These are phyloP conservation scores for Lampris megalopsis DNA, from an alignment of 2,113 vertebrate species.

Conservation along the genomic window DNA sequence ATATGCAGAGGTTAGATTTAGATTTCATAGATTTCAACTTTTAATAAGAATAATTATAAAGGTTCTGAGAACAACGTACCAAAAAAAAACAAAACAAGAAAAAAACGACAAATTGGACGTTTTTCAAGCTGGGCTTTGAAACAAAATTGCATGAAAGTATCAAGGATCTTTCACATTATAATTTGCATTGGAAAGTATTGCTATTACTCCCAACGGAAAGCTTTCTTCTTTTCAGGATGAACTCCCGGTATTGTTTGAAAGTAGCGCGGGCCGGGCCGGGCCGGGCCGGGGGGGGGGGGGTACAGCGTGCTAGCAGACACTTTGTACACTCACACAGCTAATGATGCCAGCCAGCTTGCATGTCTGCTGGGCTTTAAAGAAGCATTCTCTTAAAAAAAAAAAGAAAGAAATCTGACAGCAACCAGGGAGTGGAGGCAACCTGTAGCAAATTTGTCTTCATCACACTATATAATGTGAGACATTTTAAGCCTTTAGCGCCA, in stretches of 20 bases:
- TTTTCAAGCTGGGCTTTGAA: neutral
- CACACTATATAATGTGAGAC: constrained; percentile 63
- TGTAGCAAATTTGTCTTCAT: constrained; percentile 68
- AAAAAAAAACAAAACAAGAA: neutral
- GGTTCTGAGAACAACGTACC: neutral
- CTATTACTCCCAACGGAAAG: no score
- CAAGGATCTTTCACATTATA: no score
- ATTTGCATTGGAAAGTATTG: no score
- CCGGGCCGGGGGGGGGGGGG: neutral
- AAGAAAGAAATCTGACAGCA: constrained; percentile 7
- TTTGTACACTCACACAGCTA: neutral
- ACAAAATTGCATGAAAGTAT: neutral
- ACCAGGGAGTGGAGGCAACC: constrained; percentile 48
- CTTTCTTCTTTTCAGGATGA: no score
- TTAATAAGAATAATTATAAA: no score
- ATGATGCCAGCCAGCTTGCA: constrained; percentile 8
- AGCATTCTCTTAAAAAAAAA: neutral
- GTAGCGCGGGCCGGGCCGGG: no score
- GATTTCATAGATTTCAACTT: no score
- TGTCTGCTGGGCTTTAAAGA: constrained; percentile 9
- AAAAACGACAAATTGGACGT: neutral
- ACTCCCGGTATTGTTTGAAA: no score
- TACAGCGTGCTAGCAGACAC: constrained; percentile 1
- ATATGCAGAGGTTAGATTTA: no score
- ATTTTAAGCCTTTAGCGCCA: constrained; percentile 54